A percentile compares a stretch with the other conserved stretches of the same genome.
phyloP scores from a whole-genome alignment of 2,797 vertebrate genomes.

The Girardinus metallicus region DNA sequence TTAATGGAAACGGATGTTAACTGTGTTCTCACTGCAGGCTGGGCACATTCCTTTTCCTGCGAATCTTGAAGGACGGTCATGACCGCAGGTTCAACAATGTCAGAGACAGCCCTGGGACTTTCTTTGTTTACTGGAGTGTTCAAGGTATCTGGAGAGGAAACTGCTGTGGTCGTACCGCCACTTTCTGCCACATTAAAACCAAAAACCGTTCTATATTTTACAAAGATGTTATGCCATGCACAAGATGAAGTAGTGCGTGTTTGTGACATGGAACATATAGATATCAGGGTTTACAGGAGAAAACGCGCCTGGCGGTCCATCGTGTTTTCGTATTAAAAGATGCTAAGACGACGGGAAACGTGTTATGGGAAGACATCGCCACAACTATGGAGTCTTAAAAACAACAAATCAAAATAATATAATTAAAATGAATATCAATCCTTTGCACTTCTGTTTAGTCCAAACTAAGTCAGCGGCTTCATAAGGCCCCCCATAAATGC shows the following conservation, averaged over 20 bases:
- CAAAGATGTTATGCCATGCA: neutral
- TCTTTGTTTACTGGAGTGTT: slow-evolving; percentile 86
- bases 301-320: too few relatives aligned
- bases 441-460: too few relatives aligned
- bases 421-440: too few relatives aligned
- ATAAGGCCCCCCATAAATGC: too few relatives aligned
- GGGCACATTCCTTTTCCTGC: slow-evolving; percentile 83
- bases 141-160: slow-evolving; percentile 78
- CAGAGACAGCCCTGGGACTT: slow-evolving; percentile 81
- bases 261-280: neutral
- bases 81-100: slow-evolving; percentile 84
- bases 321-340: too few relatives aligned
- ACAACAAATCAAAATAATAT: too few relatives aligned
- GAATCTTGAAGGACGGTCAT: slow-evolving; percentile 84
- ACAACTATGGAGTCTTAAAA: too few relatives aligned
- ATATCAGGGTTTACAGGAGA: neutral
- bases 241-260: neutral
- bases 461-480: too few relatives aligned
- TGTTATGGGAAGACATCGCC: too few relatives aligned
- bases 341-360: too few relatives aligned
- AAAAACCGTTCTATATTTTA: too few relatives aligned
- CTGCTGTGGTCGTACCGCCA: neutral
- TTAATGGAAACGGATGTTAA: slow-evolving; percentile 70
- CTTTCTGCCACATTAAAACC: neutral
- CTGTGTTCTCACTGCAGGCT: slow-evolving; percentile 66